These are phyloP conservation scores for Lasioglossum oenotherae DNA, from an alignment of 2,888 invertebrate species.

Conservation along the genomic window DNA sequence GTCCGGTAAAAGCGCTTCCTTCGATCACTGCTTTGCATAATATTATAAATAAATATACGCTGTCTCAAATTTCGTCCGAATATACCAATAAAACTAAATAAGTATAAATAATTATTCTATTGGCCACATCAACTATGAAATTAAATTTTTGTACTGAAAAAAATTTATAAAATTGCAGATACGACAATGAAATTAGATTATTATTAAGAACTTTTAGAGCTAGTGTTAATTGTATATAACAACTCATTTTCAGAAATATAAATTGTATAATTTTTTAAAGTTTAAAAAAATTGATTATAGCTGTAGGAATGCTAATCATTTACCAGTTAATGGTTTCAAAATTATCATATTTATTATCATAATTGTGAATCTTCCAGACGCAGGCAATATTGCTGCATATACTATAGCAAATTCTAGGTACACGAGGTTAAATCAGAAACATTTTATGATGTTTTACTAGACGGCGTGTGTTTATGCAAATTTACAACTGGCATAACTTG, in stretches of 20 bases:
- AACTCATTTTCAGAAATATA: background rate
- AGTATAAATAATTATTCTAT: background rate
- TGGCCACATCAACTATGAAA: background rate
- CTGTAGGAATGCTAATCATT: background rate
- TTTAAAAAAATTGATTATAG: background rate
- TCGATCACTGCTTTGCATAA: background rate
- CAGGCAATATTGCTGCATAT: background rate
- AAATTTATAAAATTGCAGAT: background rate
- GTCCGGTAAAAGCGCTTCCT: background rate
- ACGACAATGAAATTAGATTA: background rate
- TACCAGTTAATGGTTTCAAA: background rate
- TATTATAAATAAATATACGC: background rate
- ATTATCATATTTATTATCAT: background rate
- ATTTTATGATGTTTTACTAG: background rate
- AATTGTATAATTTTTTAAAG: background rate
- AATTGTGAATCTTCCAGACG: background rate
- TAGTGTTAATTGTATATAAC: background rate
- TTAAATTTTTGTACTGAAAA: background rate
- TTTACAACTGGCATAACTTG: background rate
- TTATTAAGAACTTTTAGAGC: background rate
- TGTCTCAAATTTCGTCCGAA: slow-evolving; percentile 7
- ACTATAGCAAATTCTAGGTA: background rate
- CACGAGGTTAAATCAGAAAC: background rate
- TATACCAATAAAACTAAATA: background rate
- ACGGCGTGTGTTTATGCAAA: background rate